A percentile compares a stretch with the other conserved stretches of the same genome.
phyloP scores from a whole-genome alignment of 2,797 vertebrate species.

The Odontamblyopus lacepedii region DNA sequence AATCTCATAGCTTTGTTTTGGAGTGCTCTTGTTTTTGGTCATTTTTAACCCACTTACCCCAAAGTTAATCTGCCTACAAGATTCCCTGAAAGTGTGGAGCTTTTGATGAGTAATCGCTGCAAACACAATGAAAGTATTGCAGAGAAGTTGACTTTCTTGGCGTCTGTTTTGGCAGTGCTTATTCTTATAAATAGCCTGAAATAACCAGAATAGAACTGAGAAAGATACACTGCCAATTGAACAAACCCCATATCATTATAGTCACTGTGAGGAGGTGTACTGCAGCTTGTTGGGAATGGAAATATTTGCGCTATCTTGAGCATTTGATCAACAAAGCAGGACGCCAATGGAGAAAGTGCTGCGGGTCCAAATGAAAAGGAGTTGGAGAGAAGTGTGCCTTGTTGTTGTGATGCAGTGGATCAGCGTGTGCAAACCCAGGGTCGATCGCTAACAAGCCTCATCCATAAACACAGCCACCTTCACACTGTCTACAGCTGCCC shows the following conservation, averaged over 20 bases:
- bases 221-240: background rate
- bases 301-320: conserved; percentile 23
- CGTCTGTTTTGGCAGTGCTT: conserved; percentile 31
- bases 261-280: conserved; percentile 11
- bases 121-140: conserved; percentile 35
- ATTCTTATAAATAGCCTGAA: conserved; percentile 21
- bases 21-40: conserved; percentile 17
- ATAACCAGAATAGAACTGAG: conserved; percentile 15
- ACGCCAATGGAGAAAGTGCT: conserved; percentile 12
- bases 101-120: conserved; percentile 58
- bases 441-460: conserved; percentile 48
- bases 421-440: conserved; percentile 43
- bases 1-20: conserved; percentile 31
- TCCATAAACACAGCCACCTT: conserved; percentile 36
- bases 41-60: conserved; percentile 29
- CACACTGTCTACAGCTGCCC: conserved; percentile 26
- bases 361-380: conserved; percentile 22
- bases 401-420: conserved; percentile 43
- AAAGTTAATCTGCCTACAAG: conserved; percentile 40
- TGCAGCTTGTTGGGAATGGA: conserved; percentile 21
- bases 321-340: conserved; percentile 31
- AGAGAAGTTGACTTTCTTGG: conserved; percentile 42
- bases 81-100: conserved; percentile 42
- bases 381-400: conserved; percentile 16
- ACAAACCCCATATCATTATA: background rate